Conservation (phyloP, 2,797 vertebrate genomes). For the Chiroxiphia lanceolata region DNA sequence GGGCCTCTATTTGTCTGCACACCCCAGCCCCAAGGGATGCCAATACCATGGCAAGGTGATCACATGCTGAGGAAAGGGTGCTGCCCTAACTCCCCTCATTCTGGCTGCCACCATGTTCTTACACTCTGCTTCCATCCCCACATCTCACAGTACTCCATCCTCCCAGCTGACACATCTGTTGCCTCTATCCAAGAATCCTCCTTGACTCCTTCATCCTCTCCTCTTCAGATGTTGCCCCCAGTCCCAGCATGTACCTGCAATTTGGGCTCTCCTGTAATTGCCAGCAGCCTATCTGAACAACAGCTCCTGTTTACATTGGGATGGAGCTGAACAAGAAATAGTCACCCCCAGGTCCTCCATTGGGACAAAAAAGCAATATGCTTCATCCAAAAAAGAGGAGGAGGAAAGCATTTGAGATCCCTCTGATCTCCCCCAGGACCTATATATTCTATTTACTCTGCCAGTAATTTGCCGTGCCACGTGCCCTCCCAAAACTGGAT, state of each 20-base stretch:
- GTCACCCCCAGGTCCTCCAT: neutral
- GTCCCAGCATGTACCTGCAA: fast-evolving
- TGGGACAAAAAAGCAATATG: neutral
- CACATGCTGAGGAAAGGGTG: fast-evolving
- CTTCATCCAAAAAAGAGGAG: neutral
- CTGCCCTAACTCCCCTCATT: neutral
- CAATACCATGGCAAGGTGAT: fast-evolving
- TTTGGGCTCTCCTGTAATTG: neutral
- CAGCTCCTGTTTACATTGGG: neutral
- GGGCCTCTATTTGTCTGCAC: neutral
- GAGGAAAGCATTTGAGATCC: neutral
- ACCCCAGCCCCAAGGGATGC: too few relatives aligned
- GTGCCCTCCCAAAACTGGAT: neutral
- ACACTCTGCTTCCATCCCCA: neutral
- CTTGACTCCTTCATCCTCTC: neutral
- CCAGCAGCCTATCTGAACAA: neutral
- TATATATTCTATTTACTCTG: neutral
- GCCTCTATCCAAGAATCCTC: neutral
- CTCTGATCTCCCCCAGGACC: neutral
- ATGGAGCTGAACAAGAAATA: neutral
- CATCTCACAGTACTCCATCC: neutral
- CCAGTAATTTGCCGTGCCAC: neutral
- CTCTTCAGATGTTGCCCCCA: neutral
- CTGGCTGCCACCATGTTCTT: fast-evolving
- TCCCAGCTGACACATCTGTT: fast-evolving